phyloP scores from a whole-genome alignment of 2,113 vertebrate genomes.

The Formicarius rufipectus region DNA sequence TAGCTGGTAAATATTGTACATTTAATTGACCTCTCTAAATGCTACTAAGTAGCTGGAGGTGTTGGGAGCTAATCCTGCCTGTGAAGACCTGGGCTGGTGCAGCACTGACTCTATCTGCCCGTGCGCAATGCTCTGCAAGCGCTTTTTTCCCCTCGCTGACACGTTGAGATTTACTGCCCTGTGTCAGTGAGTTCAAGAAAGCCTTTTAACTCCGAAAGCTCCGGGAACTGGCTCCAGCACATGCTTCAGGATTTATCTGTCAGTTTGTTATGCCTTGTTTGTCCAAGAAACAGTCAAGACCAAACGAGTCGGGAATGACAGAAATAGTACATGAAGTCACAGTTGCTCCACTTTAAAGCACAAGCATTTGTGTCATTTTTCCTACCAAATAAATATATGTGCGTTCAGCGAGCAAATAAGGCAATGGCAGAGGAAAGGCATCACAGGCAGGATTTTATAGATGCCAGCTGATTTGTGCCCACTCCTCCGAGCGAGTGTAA shows the following conservation, averaged over 20 bases:
- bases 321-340: slow-evolving; percentile 64
- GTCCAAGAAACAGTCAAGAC: slow-evolving; percentile 55
- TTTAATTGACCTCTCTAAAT: slow-evolving; percentile 31
- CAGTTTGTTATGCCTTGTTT: slow-evolving; percentile 34
- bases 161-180: slow-evolving; percentile 37
- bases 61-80: background rate
- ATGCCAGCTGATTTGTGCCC: background rate
- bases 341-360: slow-evolving; percentile 28
- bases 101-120: background rate
- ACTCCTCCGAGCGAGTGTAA: background rate
- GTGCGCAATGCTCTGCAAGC: background rate
- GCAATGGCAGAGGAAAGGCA: background rate
- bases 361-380: slow-evolving; percentile 10
- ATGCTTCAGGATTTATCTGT: background rate
- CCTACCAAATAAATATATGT: background rate
- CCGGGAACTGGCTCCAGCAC: background rate
- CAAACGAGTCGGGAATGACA: slow-evolving; percentile 40
- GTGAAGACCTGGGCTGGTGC: background rate
- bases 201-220: slow-evolving; percentile 54
- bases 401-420: background rate
- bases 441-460: background rate
- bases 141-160: background rate
- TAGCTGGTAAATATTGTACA: background rate
- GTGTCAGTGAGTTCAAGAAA: slow-evolving; percentile 54
- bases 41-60: slow-evolving; percentile 17